Evolutionary conservation across 2,797 vertebrate genomes (phyloP).

Genomic region (Lateolabrax maculatus): DNA sequence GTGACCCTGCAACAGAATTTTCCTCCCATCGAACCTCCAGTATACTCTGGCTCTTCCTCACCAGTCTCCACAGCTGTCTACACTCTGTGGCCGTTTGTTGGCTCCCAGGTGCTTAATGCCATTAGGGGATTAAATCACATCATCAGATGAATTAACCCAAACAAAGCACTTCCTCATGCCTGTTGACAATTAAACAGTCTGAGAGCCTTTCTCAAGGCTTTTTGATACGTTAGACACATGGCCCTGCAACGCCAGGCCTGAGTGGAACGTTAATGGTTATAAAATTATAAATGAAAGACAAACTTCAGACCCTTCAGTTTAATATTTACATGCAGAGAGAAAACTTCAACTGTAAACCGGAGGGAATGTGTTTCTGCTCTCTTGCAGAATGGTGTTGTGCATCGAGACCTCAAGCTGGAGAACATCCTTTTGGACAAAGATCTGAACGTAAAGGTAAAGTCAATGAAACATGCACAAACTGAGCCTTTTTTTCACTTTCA

Average conservation of each 20-base stretch:
- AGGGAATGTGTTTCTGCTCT: slow-evolving; percentile 37
- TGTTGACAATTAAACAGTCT: slow-evolving; percentile 26
- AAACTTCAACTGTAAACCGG: slow-evolving; percentile 1
- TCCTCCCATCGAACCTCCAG: slow-evolving; percentile 7
- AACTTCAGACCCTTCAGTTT: slow-evolving; percentile 13
- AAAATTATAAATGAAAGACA: slow-evolving; percentile 26
- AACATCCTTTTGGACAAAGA: slow-evolving; percentile 89
- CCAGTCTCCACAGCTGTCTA: slow-evolving; percentile 17
- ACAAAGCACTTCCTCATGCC: slow-evolving; percentile 48
- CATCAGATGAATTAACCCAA: slow-evolving; percentile 52
- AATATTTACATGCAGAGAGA: slow-evolving; percentile 16
- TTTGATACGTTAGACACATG: slow-evolving; percentile 2
- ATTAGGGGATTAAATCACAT: slow-evolving; percentile 45
- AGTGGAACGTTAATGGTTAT: slow-evolving; percentile 45
- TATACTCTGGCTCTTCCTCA: background rate
- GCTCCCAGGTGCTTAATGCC: slow-evolving; percentile 40
- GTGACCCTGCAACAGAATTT: slow-evolving; percentile 9
- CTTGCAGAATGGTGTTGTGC: slow-evolving; percentile 86
- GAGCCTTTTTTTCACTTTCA: background rate
- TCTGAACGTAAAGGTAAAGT: slow-evolving; percentile 86
- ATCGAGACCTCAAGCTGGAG: slow-evolving; percentile 89
- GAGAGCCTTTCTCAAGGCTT: slow-evolving; percentile 27
- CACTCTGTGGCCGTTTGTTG: background rate
- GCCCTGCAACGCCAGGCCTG: slow-evolving; percentile 12
- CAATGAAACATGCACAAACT: background rate